A percentile compares a stretch with the other conserved stretches of the same genome.
Conservation (phyloP, 2,888 invertebrate species). For the Drosophila neonasuta region DNA sequence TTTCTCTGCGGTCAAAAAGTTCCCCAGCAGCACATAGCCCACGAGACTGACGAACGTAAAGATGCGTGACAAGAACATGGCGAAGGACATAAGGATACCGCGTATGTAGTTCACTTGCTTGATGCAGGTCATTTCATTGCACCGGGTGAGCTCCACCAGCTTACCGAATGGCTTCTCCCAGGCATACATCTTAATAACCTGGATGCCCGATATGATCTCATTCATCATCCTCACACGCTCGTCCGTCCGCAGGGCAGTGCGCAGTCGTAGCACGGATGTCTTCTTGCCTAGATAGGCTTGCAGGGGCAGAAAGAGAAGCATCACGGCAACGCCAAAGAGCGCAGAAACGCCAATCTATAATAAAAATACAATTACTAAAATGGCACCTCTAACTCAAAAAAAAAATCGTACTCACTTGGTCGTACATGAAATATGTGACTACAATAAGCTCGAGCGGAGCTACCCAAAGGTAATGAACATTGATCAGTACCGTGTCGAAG, state of each 20-base stretch:
- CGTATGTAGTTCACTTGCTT: conserved; percentile 89
- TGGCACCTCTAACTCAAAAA: no score
- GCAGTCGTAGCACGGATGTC: conserved; percentile 88
- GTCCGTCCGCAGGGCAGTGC: conserved; percentile 93
- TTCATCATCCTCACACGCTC: conserved; percentile 95
- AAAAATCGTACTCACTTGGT: conserved; percentile 82
- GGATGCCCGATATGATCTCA: conserved; percentile 93
- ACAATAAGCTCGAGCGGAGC: conserved; percentile 92
- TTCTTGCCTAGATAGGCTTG: conserved; percentile 90
- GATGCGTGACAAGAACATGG: conserved; percentile 93
- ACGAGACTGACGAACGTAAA: conserved; percentile 93
- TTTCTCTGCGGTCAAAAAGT: conserved; percentile 90
- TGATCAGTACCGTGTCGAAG: conserved; percentile 86
- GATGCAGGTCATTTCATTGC: conserved; percentile 85
- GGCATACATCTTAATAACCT: conserved; percentile 98
- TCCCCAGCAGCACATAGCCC: conserved; percentile 87
- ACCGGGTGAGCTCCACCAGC: conserved; percentile 87
- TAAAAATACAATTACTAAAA: not conserved
- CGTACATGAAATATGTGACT: conserved; percentile 90
- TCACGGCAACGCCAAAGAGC: conserved; percentile 84
- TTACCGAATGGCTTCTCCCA: conserved; percentile 95
- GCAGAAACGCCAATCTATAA: conserved; percentile 83
- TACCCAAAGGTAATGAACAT: conserved; percentile 95
- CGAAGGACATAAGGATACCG: conserved; percentile 90
- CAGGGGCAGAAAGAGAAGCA: conserved; percentile 87